Base-by-base conservation (phyloP, 1,140 invertebrate genomes). In the Cepaea nemoralis region DNA sequence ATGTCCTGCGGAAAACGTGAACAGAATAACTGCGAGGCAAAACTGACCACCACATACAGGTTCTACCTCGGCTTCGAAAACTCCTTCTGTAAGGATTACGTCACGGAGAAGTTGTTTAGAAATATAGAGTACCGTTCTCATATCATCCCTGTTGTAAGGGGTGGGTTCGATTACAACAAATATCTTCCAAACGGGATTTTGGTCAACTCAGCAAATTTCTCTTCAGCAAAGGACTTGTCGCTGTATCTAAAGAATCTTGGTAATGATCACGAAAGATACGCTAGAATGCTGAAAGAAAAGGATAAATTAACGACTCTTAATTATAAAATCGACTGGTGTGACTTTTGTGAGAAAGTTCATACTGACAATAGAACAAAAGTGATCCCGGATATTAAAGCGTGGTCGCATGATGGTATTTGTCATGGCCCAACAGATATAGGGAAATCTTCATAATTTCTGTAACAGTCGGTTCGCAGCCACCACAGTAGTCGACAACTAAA, bases 11-110 rank as follows among this genome's bases (percentile, higher is more conserved):
- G n/a, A 16, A 48, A 76, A 33, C 35, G 24, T 5, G 35, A 48
- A 31, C 37, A 69, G 2, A 71, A 35, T 3, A 50, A 82, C 0
- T 79, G 83, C 35, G 5, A 66, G 6, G 8, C 39, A 27, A 14
- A 42, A 24, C 45, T 84, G 24, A 45, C 42, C 27, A 81, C 77
- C n/a, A 50, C 77, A 1, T 85, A 86, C 66, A 86, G 85, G 79
- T 87, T 87, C 73, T 92, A 91, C 77, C 76, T 92, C 12, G 73
- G 90, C 24, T 92, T 92, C 82, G 92, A 92, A 92, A 99, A 99
- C 91, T 97, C 97, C 0, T 98, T 98, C 88, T 99, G 97, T 90
- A 94, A 94, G 70, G 97, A 99, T 91, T 99, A 99, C 90, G 96
- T n/a, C n/a, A n/a, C n/a, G n/a, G n/a, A n/a, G n/a, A n/a, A n/a